phyloP scores from a whole-genome alignment of 2,888 invertebrate species.

The Lumbricus terrestris region DNA sequence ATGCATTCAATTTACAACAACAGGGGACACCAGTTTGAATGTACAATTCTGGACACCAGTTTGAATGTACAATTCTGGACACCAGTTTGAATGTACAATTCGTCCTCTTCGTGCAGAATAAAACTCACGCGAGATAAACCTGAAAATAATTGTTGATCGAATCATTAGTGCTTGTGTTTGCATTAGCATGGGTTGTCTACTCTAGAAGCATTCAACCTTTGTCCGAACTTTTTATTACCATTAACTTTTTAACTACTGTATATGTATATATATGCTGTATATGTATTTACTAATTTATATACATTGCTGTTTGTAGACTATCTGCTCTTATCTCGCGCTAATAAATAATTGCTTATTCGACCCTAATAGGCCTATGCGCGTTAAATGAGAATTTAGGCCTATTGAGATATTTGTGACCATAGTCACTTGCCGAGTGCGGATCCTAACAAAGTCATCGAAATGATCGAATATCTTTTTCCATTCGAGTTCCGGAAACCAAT shows the following conservation, averaged over 20 bases:
- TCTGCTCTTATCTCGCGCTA: background rate
- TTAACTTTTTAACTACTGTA: background rate
- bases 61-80: too few relatives aligned
- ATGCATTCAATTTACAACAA: too few relatives aligned
- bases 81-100: too few relatives aligned
- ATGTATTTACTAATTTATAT: background rate
- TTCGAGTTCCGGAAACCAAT: background rate
- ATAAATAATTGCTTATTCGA: background rate
- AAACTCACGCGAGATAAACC: background rate
- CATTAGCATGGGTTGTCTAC: background rate
- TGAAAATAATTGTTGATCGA: background rate
- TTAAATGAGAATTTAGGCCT: background rate
- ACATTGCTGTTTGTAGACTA: background rate
- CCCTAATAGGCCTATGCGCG: background rate
- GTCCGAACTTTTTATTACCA: background rate
- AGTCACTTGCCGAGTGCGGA: background rate
- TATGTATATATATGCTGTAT: too few relatives aligned
- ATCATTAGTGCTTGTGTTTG: background rate
- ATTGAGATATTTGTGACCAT: background rate
- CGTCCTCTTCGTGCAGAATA: too few relatives aligned
- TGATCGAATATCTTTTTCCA: background rate
- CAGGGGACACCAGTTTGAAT: too few relatives aligned
- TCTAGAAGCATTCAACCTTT: too few relatives aligned
- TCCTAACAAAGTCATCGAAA: background rate
- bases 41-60: too few relatives aligned